Conservation (phyloP, 2,888 invertebrate genomes). For the Digitonthophagus gazella region DNA sequence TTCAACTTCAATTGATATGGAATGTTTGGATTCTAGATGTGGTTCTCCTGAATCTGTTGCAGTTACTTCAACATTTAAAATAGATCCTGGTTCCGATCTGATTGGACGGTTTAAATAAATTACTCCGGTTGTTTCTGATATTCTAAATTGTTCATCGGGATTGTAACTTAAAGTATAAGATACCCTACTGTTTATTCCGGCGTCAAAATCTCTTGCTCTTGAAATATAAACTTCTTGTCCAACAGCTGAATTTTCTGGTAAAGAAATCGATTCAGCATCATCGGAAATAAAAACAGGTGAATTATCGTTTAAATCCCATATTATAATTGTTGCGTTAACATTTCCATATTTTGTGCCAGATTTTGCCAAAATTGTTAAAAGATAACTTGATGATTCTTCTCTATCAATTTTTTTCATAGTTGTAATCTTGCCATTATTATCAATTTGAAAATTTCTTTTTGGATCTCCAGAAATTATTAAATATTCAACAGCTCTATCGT, state of each 20-base stretch:
- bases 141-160: constrained; percentile 77
- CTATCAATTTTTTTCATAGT: constrained; percentile 80
- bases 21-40: constrained; percentile 71
- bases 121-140: constrained; percentile 84
- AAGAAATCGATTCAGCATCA: constrained; percentile 73
- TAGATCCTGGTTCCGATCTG: constrained; percentile 68
- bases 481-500: constrained; percentile 59
- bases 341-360: constrained; percentile 74
- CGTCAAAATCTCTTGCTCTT: constrained; percentile 82
- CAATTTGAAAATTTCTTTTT: constrained; percentile 74
- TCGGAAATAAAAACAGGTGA: constrained; percentile 73
- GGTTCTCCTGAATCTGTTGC: constrained; percentile 83
- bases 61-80: constrained; percentile 73
- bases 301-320: constrained; percentile 90
- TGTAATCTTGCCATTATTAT: constrained; percentile 76
- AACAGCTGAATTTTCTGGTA: constrained; percentile 88
- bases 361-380: constrained; percentile 76
- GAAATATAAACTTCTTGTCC: constrained; percentile 91
- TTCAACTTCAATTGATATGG: constrained; percentile 69
- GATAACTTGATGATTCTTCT: constrained; percentile 75
- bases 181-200: constrained; percentile 83
- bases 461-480: constrained; percentile 80
- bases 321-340: constrained; percentile 75
- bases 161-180: constrained; percentile 79
- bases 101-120: constrained; percentile 83